Evolutionary conservation across 2,113 vertebrate genomes (phyloP).

Genomic region (Pan troglodytes): NHGRI_mPanTro3-v2.1_pri NC_072420.2:16563001-16563500

Average conservation of each 20-base stretch:
- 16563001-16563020: background rate
- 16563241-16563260: slow-evolving; percentile 69
- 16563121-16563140: slow-evolving; percentile 33
- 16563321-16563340: slow-evolving; percentile 65
- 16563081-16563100: background rate
- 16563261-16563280: slow-evolving; percentile 68
- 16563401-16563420: slow-evolving; percentile 66
- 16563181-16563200: slow-evolving; percentile 58
- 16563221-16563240: slow-evolving; percentile 77
- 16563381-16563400: slow-evolving; percentile 69
- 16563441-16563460: slow-evolving; percentile 64
- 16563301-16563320: slow-evolving; percentile 64
- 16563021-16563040: background rate
- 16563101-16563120: background rate
- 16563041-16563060: background rate
- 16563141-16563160: background rate
- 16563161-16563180: slow-evolving; percentile 56
- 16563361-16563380: slow-evolving; percentile 59
- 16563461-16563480: slow-evolving; percentile 69
- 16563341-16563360: slow-evolving; percentile 54
- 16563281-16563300: slow-evolving; percentile 63
- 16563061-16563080: slow-evolving; percentile 39
- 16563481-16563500: slow-evolving; percentile 64
- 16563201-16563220: slow-evolving; percentile 70
- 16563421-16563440: slow-evolving; percentile 59